phyloP scores from a whole-genome alignment of 2,113 vertebrate species.

The Oplegnathus fasciatus region DNA sequence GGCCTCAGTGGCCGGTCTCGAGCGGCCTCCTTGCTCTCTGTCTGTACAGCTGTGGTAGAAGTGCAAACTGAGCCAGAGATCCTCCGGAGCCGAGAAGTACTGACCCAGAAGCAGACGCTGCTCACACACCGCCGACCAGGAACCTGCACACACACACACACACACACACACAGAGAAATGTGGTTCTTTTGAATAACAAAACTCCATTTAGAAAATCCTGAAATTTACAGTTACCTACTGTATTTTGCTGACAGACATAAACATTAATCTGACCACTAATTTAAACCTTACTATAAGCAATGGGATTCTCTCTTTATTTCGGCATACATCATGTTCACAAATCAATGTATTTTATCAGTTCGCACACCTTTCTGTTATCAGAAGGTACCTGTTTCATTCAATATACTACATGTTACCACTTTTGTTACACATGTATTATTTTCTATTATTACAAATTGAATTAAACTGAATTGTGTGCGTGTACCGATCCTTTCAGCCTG shows the following conservation, averaged over 20 bases:
- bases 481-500: conserved; percentile 57
- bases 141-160: conserved; percentile 39
- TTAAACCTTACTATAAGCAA: background rate
- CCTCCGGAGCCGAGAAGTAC: conserved; percentile 38
- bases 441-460: too few species aligned
- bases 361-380: too few species aligned
- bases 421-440: background rate
- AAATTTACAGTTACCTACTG: background rate
- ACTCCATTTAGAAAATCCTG: background rate
- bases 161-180: conserved; percentile 10
- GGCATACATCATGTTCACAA: background rate
- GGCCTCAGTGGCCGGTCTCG: conserved; percentile 45
- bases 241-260: background rate
- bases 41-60: conserved; percentile 60
- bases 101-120: conserved; percentile 51
- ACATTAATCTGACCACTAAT: background rate
- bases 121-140: conserved; percentile 43
- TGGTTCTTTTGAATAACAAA: background rate
- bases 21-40: background rate
- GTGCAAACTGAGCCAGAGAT: conserved; percentile 58
- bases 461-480: background rate
- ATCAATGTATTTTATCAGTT: too few species aligned
- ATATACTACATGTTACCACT: too few species aligned
- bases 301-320: background rate
- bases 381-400: too few species aligned